phyloP scores from a whole-genome alignment of 2,113 vertebrate genomes.

The Salvelinus alpinus region DNA sequence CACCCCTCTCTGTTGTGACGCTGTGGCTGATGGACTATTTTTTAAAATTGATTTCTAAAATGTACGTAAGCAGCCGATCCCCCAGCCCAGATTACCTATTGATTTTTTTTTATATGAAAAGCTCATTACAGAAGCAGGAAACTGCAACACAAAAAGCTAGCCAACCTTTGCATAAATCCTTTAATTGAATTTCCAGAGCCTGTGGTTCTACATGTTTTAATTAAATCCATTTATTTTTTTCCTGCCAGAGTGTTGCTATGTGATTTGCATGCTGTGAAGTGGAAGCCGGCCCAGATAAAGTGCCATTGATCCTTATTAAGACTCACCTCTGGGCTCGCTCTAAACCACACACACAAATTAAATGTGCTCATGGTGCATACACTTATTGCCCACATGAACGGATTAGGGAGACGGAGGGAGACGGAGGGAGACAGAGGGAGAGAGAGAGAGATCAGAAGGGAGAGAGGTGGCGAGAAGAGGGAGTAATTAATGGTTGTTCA shows the following conservation, averaged over 20 bases:
- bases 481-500: constrained; percentile 79
- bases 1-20: constrained; percentile 78
- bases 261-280: constrained; percentile 99
- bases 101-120: constrained; percentile 99
- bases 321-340: constrained; percentile 99
- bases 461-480: constrained; percentile 59
- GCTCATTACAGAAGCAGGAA: constrained; percentile 99
- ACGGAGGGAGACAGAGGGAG: constrained; percentile 34
- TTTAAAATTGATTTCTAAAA: constrained; percentile 99
- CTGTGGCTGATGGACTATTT: constrained; percentile 97
- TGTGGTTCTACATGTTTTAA: constrained; percentile 99
- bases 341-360: constrained; percentile 99
- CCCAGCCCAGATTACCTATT: constrained; percentile 99
- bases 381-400: constrained; percentile 97
- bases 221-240: constrained; percentile 99
- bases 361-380: constrained; percentile 99
- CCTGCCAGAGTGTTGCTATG: constrained; percentile 90
- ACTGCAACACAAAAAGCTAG: constrained; percentile 99
- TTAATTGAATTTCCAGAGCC: constrained; percentile 99
- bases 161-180: constrained; percentile 99
- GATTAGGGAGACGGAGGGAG: constrained; percentile 80
- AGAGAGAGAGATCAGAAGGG: constrained; percentile 64
- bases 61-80: constrained; percentile 99
- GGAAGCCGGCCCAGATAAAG: constrained; percentile 99
- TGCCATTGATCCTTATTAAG: constrained; percentile 99